These are phyloP conservation scores for Botrylloides violaceus DNA, from an alignment of 23 tunicate genomes.

Conservation along the genomic window DNA sequence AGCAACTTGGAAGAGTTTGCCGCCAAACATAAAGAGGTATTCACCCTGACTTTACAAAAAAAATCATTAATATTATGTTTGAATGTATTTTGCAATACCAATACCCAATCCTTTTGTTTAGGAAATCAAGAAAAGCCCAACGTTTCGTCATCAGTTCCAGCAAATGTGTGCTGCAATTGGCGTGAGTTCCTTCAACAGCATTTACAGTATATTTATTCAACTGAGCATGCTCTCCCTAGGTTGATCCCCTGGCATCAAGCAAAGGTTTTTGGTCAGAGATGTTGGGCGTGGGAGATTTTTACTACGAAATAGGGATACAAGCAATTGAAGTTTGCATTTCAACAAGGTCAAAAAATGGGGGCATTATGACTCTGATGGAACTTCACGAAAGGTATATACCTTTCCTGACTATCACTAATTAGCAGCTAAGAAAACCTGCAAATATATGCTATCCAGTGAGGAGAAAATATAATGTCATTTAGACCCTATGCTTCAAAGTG, in stretches of 20 bases:
- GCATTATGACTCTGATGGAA: slow-evolving; percentile 61
- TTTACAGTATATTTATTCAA: background rate
- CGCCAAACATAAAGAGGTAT: slow-evolving; percentile 72
- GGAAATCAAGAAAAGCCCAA: slow-evolving; percentile 90
- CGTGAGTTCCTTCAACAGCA: slow-evolving; percentile 22
- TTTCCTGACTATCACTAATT: no score
- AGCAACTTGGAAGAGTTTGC: slow-evolving; percentile 91
- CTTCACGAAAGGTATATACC: slow-evolving; percentile 78
- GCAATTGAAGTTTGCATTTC: slow-evolving; percentile 91
- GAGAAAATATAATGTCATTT: no score
- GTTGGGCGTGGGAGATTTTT: slow-evolving; percentile 97
- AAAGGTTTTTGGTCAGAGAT: slow-evolving; percentile 99
- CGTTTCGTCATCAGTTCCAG: slow-evolving; percentile 94
- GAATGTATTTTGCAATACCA: background rate
- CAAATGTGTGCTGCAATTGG: slow-evolving; percentile 99
- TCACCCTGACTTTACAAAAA: background rate
- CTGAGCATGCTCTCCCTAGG: slow-evolving; percentile 17
- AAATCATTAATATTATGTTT: background rate
- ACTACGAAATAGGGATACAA: slow-evolving; percentile 94
- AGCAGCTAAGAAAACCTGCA: no score
- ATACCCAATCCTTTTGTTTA: background rate
- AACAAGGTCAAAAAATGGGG: slow-evolving; percentile 82
- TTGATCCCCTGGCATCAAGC: slow-evolving; percentile 95
- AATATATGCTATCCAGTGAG: no score
- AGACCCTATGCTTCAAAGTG: no score